phyloP scores from a whole-genome alignment of 1,140 invertebrate genomes.

The Caenorhabditis inopinata region DNA sequence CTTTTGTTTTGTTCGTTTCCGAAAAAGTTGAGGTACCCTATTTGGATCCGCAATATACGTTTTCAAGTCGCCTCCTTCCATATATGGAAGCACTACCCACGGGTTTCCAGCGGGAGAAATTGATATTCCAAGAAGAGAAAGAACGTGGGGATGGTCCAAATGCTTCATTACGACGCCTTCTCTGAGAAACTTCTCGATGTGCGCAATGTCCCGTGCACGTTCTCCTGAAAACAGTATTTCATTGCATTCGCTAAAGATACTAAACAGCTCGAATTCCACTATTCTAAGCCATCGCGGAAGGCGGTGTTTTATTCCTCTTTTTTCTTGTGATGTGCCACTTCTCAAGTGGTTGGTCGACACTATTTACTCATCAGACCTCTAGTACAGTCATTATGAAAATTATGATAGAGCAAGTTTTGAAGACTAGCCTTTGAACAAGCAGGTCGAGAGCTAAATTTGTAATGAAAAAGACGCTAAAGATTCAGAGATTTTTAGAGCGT shows the following conservation, averaged over 20 bases:
- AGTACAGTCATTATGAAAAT: too few relatives aligned
- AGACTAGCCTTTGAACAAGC: too few relatives aligned
- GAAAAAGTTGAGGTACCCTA: too few relatives aligned
- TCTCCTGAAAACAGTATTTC: slow-evolving; percentile 49
- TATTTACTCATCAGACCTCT: neutral
- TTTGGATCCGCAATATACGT: slow-evolving; percentile 59
- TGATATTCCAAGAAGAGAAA: slow-evolving; percentile 54
- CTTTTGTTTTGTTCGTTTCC: neutral
- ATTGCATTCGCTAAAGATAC: too few relatives aligned
- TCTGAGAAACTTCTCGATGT: slow-evolving; percentile 59
- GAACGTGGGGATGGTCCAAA: slow-evolving; percentile 61
- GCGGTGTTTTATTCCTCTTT: too few relatives aligned
- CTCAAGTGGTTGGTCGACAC: neutral
- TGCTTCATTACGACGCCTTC: slow-evolving; percentile 63
- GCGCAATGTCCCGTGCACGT: slow-evolving; percentile 46
- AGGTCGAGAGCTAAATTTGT: too few relatives aligned
- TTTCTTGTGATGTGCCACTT: too few relatives aligned
- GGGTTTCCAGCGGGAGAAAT: slow-evolving; percentile 56
- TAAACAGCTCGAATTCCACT: too few relatives aligned
- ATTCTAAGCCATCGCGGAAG: too few relatives aligned
- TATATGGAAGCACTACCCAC: slow-evolving; percentile 62
- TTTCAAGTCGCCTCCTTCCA: slow-evolving; percentile 60
- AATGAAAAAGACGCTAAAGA: too few relatives aligned
- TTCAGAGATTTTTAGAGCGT: too few relatives aligned
- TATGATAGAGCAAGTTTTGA: too few relatives aligned